phyloP scores from a whole-genome alignment of 2,797 vertebrate genomes.

The Tauraco hartlaubi region DNA sequence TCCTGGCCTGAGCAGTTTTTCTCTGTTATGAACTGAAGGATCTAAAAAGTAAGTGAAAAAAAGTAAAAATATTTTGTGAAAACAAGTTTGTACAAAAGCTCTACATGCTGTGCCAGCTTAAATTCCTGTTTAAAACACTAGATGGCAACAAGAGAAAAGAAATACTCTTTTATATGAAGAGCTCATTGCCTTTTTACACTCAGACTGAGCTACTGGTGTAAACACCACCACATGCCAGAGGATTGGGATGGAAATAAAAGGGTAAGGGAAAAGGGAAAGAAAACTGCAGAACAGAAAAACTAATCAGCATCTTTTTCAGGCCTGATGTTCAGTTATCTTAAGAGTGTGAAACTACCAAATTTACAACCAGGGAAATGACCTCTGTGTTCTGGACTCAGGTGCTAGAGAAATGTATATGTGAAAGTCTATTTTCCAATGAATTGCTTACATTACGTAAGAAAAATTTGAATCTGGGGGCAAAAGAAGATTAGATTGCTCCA shows the following conservation, averaged over 20 bases:
- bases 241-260: not conserved
- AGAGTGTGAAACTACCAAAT: not conserved
- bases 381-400: not conserved
- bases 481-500: not conserved
- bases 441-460: not conserved
- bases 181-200: not conserved
- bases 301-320: not conserved
- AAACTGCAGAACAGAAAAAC: not conserved
- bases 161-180: not conserved
- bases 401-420: not conserved
- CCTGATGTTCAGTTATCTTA: not conserved
- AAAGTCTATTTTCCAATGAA: not conserved
- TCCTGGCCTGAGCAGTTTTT: not conserved
- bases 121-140: slow-evolving; percentile 30
- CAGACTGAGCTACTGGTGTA: not conserved
- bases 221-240: not conserved
- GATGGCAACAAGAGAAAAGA: slow-evolving; percentile 52
- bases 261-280: not conserved
- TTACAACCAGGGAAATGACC: not conserved
- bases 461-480: not conserved
- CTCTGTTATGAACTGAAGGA: not conserved
- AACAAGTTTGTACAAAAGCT: not conserved
- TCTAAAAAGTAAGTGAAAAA: not conserved
- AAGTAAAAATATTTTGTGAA: not conserved
- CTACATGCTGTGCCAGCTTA: not conserved